Conservation (phyloP, 2,888 invertebrate genomes). For the Perithous albicinctus region DNA sequence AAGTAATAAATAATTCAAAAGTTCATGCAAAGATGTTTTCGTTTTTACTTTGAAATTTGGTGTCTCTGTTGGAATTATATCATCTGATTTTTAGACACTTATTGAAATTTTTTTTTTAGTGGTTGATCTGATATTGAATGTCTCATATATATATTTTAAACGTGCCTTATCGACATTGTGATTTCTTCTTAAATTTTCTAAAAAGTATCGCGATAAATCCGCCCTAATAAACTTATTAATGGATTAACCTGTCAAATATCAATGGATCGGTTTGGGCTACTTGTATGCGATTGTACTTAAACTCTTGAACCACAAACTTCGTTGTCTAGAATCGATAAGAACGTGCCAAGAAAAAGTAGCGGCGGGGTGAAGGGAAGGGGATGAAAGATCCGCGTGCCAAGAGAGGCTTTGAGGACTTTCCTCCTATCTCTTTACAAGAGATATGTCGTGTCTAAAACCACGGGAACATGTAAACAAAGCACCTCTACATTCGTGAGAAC, state of each 20-base stretch:
- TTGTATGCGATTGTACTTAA: not conserved
- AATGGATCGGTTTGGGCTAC: not conserved
- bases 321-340: conserved; percentile 21
- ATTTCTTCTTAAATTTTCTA: too few relatives aligned
- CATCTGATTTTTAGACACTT: too few relatives aligned
- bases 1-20: too few relatives aligned
- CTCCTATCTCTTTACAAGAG: not conserved
- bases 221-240: not conserved
- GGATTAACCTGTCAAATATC: not conserved
- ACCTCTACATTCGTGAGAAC: not conserved
- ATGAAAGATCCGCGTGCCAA: conserved; percentile 1
- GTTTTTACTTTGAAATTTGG: too few relatives aligned
- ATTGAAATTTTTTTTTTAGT: too few relatives aligned
- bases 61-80: too few relatives aligned
- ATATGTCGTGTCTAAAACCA: not conserved
- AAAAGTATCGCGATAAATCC: not conserved
- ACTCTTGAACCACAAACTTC: conserved; percentile 15
- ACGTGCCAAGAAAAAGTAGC: conserved; percentile 8
- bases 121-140: too few relatives aligned
- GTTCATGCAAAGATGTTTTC: too few relatives aligned
- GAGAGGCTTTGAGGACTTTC: not conserved
- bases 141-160: too few relatives aligned
- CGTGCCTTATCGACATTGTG: too few relatives aligned
- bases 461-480: not conserved
- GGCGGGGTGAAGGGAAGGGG: too few relatives aligned